A percentile compares a stretch with the other conserved stretches of the same genome.
Conservation (phyloP, 2,113 vertebrate species). For the Sminthopsis crassicaudata region DNA sequence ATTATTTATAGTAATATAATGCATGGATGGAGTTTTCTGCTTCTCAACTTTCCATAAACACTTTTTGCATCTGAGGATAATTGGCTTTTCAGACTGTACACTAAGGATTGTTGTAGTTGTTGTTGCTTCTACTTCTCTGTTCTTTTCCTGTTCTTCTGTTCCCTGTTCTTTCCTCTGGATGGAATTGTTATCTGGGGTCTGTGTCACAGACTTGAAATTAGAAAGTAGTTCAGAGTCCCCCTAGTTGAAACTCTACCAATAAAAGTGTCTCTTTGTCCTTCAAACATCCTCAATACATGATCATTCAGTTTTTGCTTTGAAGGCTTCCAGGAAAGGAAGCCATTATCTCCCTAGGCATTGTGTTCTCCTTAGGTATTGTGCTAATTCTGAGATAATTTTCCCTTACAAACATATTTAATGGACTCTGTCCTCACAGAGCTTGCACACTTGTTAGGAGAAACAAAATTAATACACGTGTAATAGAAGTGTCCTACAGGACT, state of each 20-base stretch:
- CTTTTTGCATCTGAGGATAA: neutral
- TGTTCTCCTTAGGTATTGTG: neutral
- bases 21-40: neutral
- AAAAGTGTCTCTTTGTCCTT: neutral
- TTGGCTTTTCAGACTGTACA: neutral
- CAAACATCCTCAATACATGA: neutral
- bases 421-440: neutral
- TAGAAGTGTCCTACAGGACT: neutral
- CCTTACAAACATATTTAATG: neutral
- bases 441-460: neutral
- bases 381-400: neutral
- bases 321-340: neutral
- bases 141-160: neutral
- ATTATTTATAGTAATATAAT: constrained; percentile 9
- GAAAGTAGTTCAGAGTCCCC: neutral
- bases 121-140: neutral
- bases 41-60: neutral
- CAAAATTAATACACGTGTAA: neutral
- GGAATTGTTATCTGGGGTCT: neutral
- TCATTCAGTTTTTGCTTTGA: neutral
- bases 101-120: neutral
- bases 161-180: neutral
- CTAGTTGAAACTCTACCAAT: neutral
- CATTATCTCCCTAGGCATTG: neutral
- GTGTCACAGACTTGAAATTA: neutral